These are phyloP conservation scores for Sepiola atlantica DNA, from an alignment of 2,888 invertebrate species.

Conservation along the genomic window DNA sequence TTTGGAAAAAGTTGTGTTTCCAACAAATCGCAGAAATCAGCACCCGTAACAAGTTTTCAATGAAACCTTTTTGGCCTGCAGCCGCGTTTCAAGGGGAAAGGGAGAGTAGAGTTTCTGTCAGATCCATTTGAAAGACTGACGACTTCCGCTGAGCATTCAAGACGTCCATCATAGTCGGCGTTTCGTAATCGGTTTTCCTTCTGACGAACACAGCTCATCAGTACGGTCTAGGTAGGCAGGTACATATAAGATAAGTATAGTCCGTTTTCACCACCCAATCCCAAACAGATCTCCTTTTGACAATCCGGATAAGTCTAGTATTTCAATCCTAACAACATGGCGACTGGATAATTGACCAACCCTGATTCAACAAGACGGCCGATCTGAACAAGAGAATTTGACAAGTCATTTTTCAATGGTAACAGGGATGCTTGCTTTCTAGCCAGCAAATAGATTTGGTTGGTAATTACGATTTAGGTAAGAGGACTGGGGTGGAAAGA, in stretches of 20 bases:
- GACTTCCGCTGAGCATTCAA: neutral
- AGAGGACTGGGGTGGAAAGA: neutral
- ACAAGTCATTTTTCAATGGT: constrained; percentile 3
- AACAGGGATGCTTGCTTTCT: neutral
- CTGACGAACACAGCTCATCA: neutral
- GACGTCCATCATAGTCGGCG: neutral
- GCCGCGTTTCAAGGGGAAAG: neutral
- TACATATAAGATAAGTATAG: neutral
- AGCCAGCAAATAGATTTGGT: constrained; percentile 21
- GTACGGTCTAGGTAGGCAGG: neutral
- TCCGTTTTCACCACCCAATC: neutral
- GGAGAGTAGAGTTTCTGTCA: neutral
- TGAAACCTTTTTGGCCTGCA: neutral
- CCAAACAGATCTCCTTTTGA: neutral
- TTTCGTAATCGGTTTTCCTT: neutral
- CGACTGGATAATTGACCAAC: neutral
- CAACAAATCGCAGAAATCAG: neutral
- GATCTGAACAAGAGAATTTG: neutral
- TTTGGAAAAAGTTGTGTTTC: neutral
- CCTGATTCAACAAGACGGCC: neutral
- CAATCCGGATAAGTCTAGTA: neutral
- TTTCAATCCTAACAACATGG: constrained; percentile 21
- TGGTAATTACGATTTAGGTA: neutral
- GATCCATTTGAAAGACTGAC: neutral
- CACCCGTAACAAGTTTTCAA: neutral